Percentiles rank a stretch among this genome's conserved stretches.
Evolutionary conservation across 2,888 invertebrate genomes (phyloP).

Genomic region (Ommatoiulus sabulosus): DNA sequence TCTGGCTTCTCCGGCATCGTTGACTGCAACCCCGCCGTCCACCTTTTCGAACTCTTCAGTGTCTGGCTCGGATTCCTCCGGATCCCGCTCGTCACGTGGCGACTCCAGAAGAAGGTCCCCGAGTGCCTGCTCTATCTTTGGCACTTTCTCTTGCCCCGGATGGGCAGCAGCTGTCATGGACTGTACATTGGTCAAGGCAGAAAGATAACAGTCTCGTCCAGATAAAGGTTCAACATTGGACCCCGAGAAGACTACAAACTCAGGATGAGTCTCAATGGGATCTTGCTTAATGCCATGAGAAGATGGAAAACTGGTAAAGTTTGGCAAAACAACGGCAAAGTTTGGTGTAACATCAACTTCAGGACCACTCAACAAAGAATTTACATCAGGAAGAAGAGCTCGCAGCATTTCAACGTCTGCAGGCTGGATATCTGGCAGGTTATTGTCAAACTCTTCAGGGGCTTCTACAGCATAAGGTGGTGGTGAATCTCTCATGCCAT

Average conservation of each 20-base stretch:
- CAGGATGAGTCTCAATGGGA: background rate
- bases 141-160: background rate
- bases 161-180: background rate
- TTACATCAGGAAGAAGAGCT: conserved; percentile 65
- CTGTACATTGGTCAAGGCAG: background rate
- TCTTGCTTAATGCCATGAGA: background rate
- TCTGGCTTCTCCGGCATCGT: conserved; percentile 28
- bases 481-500: conserved; percentile 89
- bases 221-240: background rate
- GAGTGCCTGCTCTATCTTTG: background rate
- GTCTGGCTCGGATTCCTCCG: conserved; percentile 83
- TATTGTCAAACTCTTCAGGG: conserved; percentile 67
- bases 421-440: conserved; percentile 66
- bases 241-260: background rate
- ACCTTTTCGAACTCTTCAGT: conserved; percentile 86
- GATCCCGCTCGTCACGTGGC: conserved; percentile 58
- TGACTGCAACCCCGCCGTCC: conserved; percentile 67
- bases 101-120: background rate
- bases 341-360: background rate
- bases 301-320: background rate
- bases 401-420: conserved; percentile 66
- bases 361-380: conserved; percentile 58
- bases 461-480: conserved; percentile 80
- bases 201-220: background rate
- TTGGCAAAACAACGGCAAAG: background rate